Evolutionary conservation across 1,140 invertebrate genomes (phyloP).

Genomic region (Drosophila insularis): DNA sequence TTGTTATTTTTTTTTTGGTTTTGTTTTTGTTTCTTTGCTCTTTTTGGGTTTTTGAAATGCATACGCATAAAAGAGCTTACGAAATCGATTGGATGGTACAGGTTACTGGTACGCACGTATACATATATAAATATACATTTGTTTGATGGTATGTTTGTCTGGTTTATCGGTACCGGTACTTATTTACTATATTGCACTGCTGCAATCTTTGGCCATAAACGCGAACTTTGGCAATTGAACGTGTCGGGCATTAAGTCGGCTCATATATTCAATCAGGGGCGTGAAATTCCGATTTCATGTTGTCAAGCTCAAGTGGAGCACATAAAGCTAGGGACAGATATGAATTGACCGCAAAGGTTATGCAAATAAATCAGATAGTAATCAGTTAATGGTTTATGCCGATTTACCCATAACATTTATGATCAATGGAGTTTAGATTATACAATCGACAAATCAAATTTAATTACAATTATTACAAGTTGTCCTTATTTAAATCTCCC

Average conservation of each 20-base stretch:
- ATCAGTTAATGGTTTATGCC: constrained; percentile 1
- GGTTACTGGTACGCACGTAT: not conserved
- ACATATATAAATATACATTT: not conserved
- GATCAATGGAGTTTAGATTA: no score
- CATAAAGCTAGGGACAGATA: not conserved
- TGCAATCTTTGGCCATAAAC: constrained; percentile 13
- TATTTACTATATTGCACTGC: constrained; percentile 11
- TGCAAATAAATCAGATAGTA: constrained; percentile 10
- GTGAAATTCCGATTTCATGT: constrained; percentile 4
- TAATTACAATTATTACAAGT: no score
- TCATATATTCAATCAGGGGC: not conserved
- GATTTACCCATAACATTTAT: no score
- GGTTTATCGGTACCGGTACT: not conserved
- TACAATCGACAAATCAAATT: no score
- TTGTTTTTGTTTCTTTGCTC: not conserved
- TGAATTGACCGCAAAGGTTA: not conserved
- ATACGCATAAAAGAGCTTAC: constrained; percentile 24
- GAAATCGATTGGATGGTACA: constrained; percentile 20
- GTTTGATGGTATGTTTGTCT: not conserved
- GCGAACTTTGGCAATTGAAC: constrained; percentile 25
- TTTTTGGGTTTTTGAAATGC: constrained; percentile 13
- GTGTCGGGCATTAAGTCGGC: constrained; percentile 21
- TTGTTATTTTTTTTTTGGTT: not conserved
- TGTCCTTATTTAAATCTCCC: no score
- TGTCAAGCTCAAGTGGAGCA: constrained; percentile 8